Evolutionary conservation across 2,888 invertebrate species (phyloP).

Genomic region (Ectemnius continuus): DNA sequence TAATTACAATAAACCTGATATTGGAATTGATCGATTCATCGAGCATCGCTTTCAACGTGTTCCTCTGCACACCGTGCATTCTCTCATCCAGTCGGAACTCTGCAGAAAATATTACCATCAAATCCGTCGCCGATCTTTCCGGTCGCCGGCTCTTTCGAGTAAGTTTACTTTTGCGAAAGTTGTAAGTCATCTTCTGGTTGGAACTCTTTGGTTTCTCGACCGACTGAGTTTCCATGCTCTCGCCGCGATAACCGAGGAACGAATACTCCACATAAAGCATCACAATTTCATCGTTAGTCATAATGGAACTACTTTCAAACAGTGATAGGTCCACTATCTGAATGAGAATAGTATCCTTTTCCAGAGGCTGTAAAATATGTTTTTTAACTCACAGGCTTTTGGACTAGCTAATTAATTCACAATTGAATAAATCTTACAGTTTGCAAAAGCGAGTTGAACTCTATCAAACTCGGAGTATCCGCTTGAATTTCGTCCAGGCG

Average conservation of each 20-base stretch:
- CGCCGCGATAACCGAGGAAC: constrained; percentile 68
- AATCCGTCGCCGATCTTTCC: not conserved
- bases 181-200: constrained; percentile 52
- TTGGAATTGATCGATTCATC: constrained; percentile 57
- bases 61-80: constrained; percentile 57
- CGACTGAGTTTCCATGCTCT: constrained; percentile 69
- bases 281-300: constrained; percentile 56
- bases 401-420: too few relatives aligned
- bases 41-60: constrained; percentile 64
- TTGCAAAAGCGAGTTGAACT: constrained; percentile 60
- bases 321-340: constrained; percentile 63
- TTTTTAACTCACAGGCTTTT: too few relatives aligned
- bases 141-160: constrained; percentile 5
- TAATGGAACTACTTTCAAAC: constrained; percentile 53
- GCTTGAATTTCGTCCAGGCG: not conserved
- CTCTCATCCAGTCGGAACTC: constrained; percentile 65
- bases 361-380: constrained; percentile 20
- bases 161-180: constrained; percentile 62
- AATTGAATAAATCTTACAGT: constrained; percentile 26
- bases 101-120: constrained; percentile 26
- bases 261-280: constrained; percentile 70
- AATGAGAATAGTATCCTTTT: constrained; percentile 60
- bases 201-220: constrained; percentile 48
- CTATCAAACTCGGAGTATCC: constrained; percentile 52
- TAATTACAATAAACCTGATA: constrained; percentile 67